phyloP scores from a whole-genome alignment of 2,113 vertebrate genomes.

The Dasypus novemcinctus region DNA sequence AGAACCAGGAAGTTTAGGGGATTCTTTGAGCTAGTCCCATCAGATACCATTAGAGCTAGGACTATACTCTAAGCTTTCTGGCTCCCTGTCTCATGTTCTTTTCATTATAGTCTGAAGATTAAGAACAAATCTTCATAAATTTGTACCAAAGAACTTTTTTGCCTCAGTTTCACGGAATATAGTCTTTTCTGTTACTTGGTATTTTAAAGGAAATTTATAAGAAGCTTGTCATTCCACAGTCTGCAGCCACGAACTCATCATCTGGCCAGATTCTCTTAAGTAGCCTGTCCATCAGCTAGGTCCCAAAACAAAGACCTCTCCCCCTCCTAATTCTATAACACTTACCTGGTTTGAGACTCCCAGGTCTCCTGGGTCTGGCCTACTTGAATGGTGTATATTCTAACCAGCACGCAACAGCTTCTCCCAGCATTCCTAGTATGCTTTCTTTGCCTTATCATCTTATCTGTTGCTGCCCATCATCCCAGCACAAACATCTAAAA shows the following conservation, averaged over 20 bases:
- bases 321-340: not conserved
- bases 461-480: not conserved
- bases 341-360: not conserved
- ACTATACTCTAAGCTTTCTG: not conserved
- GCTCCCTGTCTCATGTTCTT: not conserved
- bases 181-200: not conserved
- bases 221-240: not conserved
- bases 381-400: not conserved
- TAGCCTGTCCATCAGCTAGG: not conserved
- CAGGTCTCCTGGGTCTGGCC: not conserved
- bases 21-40: not conserved
- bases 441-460: not conserved
- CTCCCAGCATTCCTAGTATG: not conserved
- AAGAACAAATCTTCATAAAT: not conserved
- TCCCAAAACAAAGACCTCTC: not conserved
- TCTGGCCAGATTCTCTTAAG: not conserved
- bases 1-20: not conserved
- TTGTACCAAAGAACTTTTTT: not conserved
- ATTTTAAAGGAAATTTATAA: conserved; percentile 16
- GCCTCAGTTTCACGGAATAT: not conserved
- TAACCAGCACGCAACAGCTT: not conserved
- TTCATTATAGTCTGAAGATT: not conserved
- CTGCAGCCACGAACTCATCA: not conserved
- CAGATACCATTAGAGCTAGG: not conserved
- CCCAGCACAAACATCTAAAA: not conserved